Evolutionary conservation across 2,797 vertebrate species (phyloP).

Genomic region (Poeciliopsis presidionis): DNA sequence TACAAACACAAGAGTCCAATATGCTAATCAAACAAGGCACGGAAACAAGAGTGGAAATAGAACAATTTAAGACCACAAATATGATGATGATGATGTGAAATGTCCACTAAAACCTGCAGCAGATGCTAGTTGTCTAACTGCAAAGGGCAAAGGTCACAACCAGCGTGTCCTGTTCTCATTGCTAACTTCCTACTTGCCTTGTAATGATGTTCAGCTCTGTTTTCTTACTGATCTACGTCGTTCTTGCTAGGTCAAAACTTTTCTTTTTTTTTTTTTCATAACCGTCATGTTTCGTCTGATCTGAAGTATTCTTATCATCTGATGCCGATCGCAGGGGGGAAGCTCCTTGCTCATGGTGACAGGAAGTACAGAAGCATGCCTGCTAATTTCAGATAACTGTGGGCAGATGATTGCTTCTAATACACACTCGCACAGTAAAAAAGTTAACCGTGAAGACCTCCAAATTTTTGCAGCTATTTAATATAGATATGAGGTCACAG

Average conservation of each 20-base stretch:
- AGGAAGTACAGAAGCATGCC: background rate
- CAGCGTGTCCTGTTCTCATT: slow-evolving; percentile 47
- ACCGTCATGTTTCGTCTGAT: background rate
- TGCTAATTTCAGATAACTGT: background rate
- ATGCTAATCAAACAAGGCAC: slow-evolving; percentile 71
- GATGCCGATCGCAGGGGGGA: background rate
- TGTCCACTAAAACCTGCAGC: slow-evolving; percentile 43
- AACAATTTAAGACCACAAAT: slow-evolving; percentile 64
- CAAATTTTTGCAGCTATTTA: background rate
- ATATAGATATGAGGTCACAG: slow-evolving; percentile 8
- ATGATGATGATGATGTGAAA: slow-evolving; percentile 24
- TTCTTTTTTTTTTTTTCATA: background rate
- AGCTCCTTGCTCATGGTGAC: background rate
- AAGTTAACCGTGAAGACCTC: background rate
- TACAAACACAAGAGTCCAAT: slow-evolving; percentile 31
- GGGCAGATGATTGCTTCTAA: background rate
- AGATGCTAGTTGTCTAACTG: slow-evolving; percentile 31
- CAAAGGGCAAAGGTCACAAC: slow-evolving; percentile 63
- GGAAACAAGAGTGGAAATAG: slow-evolving; percentile 56
- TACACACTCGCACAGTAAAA: background rate
- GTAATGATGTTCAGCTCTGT: slow-evolving; percentile 1
- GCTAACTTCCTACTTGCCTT: slow-evolving; percentile 17
- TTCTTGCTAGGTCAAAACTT: slow-evolving; percentile 13
- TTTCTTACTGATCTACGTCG: background rate
- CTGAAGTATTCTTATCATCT: background rate